Evolutionary conservation across 2,888 invertebrate species (phyloP), one percentile per base, ranked within the genome.

Genomic region (Morpho helenor): DNA sequence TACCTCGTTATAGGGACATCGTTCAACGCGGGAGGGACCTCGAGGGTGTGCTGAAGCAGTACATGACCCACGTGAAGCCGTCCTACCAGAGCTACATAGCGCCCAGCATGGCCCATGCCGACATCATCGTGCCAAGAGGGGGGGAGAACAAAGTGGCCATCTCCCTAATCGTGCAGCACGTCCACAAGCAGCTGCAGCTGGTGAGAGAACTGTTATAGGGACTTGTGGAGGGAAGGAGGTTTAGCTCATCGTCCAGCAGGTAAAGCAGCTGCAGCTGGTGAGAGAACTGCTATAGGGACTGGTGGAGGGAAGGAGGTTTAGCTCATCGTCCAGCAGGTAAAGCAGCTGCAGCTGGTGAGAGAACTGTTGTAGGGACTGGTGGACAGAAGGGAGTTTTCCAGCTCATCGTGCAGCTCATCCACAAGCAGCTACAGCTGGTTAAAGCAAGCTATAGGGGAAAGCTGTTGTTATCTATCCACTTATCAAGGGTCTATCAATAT

Each of bases 71-170:
- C 94, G 99, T 99, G 47, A 99, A 99, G 84, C 99, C 99, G 0
- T 95, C 99, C 0, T 99, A 99, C 92, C 97, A 97, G 80, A 96
- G 96, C 82, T 99, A 99, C 86, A 99, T 99, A 71, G 98, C 98
- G 41, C 99, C 99, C 0, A 92, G 94, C 62, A 97, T 96, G 97
- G 95, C 94, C 40, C 96, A 96, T 86, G 99, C 99, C 0, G 99
- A 99, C 84, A 98, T 99, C 71, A 99, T 99, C 69, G 98, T 99
- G 53, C 99, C 99, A 40, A 92, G 99, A 62, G 98, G 98, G 8
- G 98, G 98, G 0, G 98, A 99, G 79, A 99, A 99, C 87, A 95
- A 95, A 76, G 98, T 99, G 54, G 99, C 99, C 59, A 98, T 99
- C 73, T 97, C 98, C 76, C 93, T 99, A 60, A 98, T 99, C 63